Conservation (phyloP, 2,888 invertebrate species). For the Drosophila eohydei region DNA sequence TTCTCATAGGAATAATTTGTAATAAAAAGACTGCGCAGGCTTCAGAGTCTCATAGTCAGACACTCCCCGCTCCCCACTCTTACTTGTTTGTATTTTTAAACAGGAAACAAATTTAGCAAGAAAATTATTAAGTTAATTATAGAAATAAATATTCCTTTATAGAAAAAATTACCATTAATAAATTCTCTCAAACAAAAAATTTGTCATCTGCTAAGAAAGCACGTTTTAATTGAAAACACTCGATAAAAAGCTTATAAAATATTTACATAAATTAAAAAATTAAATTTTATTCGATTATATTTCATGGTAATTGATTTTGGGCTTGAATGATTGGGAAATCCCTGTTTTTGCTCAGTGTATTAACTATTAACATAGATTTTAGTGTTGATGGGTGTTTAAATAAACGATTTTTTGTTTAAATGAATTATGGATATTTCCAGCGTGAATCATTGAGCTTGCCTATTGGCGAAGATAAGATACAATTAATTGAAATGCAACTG, state of each 20-base stretch:
- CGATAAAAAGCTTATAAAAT: not conserved
- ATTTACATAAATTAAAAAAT: not conserved
- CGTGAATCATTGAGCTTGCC: constrained; percentile 4
- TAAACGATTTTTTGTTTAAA: not conserved
- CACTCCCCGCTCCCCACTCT: not conserved
- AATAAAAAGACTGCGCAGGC: not conserved
- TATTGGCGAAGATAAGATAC: not conserved
- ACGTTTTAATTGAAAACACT: not conserved
- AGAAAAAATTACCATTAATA: not conserved
- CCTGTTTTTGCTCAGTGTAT: not conserved
- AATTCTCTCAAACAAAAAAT: constrained; percentile 4
- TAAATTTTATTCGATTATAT: not conserved
- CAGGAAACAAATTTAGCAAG: not conserved
- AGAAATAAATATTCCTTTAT: not conserved
- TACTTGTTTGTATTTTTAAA: not conserved
- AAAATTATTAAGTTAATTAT: not conserved
- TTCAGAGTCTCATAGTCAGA: not conserved
- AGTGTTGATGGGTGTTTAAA: not conserved
- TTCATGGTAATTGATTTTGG: not conserved
- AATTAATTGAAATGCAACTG: constrained; percentile 8
- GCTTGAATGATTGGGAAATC: not conserved
- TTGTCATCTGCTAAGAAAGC: not conserved
- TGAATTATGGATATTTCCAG: constrained; percentile 12
- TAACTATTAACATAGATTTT: not conserved
- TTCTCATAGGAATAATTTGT: too few relatives aligned